These are phyloP conservation scores for Brenthis hecate DNA, from an alignment of 2,888 invertebrate genomes.

Conservation along the genomic window DNA sequence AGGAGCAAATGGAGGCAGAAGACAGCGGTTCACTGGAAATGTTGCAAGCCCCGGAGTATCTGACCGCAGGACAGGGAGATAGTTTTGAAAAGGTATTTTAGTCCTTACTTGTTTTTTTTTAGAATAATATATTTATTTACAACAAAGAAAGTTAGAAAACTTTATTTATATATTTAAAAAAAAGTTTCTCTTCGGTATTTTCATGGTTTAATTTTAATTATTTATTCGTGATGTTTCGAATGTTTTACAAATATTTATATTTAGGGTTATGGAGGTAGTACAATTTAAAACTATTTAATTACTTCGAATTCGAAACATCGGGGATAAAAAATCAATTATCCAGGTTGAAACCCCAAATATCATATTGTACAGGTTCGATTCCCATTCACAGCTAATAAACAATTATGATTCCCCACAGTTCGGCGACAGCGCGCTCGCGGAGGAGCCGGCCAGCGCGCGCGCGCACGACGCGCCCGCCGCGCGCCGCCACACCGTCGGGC, in stretches of 20 bases:
- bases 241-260: neutral
- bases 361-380: too few relatives aligned
- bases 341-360: too few relatives aligned
- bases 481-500: slow-evolving; percentile 95
- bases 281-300: neutral
- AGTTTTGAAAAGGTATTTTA: slow-evolving; percentile 63
- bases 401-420: slow-evolving; percentile 21
- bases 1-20: slow-evolving; percentile 80
- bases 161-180: too few relatives aligned
- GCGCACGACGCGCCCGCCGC: slow-evolving; percentile 78
- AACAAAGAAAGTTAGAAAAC: too few relatives aligned
- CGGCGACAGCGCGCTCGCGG: slow-evolving; percentile 40
- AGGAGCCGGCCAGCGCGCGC: slow-evolving; percentile 83
- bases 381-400: too few relatives aligned
- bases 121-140: too few relatives aligned
- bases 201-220: too few relatives aligned
- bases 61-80: slow-evolving; percentile 56
- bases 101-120: too few relatives aligned
- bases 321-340: too few relatives aligned
- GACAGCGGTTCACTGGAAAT: slow-evolving; percentile 48
- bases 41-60: slow-evolving; percentile 54
- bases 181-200: too few relatives aligned
- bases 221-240: too few relatives aligned
- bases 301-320: too few relatives aligned
- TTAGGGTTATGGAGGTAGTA: neutral